Evolutionary conservation across 1,140 invertebrate species (phyloP), one percentile per base, ranked within the genome.

Genomic region (Meloidogyne chitwoodi): DNA sequence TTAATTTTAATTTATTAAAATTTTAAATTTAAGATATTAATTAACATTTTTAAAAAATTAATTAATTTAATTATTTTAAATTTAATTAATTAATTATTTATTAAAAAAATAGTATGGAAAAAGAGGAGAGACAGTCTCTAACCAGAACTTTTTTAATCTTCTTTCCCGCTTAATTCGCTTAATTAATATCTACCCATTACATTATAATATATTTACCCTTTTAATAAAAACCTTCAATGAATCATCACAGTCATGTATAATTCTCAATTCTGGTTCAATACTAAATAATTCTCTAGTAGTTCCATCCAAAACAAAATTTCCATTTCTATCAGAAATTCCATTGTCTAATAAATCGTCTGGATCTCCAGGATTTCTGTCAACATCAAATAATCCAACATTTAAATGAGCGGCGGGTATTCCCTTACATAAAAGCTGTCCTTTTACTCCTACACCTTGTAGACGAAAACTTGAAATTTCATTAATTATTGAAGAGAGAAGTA

Each of bases 251-350:
- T 77, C 73, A 41, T 77, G 75, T n/a, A 75, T 64, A 19, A 77
- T 78, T 5, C 77, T 67, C 12, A 77, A 16, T 63, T 77, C 76
- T 12, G 76, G 76, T 48, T 78, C 77, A 71, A 78, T 79, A n/a
- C 44, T 38, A 14, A 62, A 34, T 66, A 78, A 24, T 38, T 78
- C 77, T 16, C 77, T 41, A 26, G 77, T 78, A 26, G 77, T 81
- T 22, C 77, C 77, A n/a, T 78, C 77, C n/a, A 78, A 68, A 34
- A 63, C 27, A 27, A 78, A 78, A 29, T 64, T 48, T 27, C 77
- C 77, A 27, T 76, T 24, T n/a, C 41, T 29, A 34, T 78, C 77
- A 22, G 77, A 48, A 24, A 80, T 14, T 34, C 70, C 56, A 29
- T 75, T 73, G 24, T 75, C 74, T 34, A 75, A 24, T 34, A 75